phyloP scores from a whole-genome alignment of 2,113 vertebrate species.

The Pseudorectes ferrugineus region DNA sequence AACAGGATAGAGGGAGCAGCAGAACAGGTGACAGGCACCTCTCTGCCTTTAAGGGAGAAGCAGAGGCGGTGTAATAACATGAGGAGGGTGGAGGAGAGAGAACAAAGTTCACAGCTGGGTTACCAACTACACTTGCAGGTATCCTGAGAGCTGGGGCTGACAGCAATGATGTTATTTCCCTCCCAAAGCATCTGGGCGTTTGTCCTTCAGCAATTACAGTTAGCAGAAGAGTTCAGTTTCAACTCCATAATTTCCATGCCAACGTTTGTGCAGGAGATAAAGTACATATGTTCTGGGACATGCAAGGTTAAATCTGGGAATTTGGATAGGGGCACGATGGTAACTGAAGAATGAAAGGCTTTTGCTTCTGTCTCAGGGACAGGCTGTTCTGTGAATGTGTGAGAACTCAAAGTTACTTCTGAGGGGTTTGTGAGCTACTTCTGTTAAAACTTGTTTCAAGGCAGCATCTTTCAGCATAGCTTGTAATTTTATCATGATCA shows the following conservation, averaged over 20 bases:
- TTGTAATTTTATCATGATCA: background rate
- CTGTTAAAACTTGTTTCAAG: background rate
- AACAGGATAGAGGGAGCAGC: background rate
- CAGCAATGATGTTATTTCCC: background rate
- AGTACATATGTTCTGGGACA: background rate
- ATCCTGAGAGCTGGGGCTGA: background rate
- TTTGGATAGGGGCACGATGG: background rate
- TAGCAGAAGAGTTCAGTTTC: background rate
- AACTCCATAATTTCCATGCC: background rate
- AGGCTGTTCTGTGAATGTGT: background rate
- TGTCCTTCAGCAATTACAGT: background rate
- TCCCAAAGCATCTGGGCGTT: background rate
- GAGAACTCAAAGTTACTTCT: background rate
- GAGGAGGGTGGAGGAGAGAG: background rate
- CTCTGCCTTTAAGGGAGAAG: background rate
- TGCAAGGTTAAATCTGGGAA: background rate
- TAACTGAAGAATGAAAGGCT: background rate
- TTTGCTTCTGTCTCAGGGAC: background rate
- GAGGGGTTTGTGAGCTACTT: background rate
- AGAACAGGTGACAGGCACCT: background rate
- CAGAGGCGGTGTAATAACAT: fast-evolving
- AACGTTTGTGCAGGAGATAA: background rate
- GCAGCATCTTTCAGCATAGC: background rate
- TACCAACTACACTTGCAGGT: background rate
- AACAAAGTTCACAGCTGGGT: background rate